Conservation (phyloP, 64 coral and sea anemone species). For the Dendrophyllia cribrosa region DNA sequence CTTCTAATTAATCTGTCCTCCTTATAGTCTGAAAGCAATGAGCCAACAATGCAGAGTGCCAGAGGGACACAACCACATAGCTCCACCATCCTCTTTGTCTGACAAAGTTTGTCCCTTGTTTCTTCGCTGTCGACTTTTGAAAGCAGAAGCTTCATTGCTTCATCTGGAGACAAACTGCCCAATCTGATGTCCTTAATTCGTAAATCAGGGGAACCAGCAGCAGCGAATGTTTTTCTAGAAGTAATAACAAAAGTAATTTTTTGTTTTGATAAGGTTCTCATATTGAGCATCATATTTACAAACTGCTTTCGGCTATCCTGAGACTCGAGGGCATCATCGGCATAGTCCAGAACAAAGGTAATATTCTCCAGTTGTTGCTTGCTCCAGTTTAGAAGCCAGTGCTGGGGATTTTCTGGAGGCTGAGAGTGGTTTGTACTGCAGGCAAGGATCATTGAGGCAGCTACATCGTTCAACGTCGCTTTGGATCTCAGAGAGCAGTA, state of each 20-base stretch:
- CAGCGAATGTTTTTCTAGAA: slow-evolving; percentile 12
- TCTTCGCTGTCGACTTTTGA: background rate
- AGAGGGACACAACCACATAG: slow-evolving; percentile 63
- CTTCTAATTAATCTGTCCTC: slow-evolving; percentile 4
- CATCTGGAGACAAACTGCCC: background rate
- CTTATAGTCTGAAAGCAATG: slow-evolving; percentile 33
- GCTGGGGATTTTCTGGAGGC: slow-evolving; percentile 11
- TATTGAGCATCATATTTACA: slow-evolving; percentile 25
- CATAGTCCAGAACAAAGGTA: slow-evolving; percentile 62
- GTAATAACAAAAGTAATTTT: slow-evolving; percentile 61
- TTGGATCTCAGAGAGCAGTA: slow-evolving; percentile 30
- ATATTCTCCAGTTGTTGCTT: slow-evolving; percentile 3
- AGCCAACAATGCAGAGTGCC: slow-evolving; percentile 63
- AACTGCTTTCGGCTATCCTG: slow-evolving; percentile 13
- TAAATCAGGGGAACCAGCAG: background rate
- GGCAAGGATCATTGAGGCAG: slow-evolving; percentile 22
- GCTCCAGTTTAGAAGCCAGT: slow-evolving; percentile 65
- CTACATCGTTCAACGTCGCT: slow-evolving; percentile 26
- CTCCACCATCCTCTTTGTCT: slow-evolving; percentile 8
- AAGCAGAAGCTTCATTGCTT: background rate
- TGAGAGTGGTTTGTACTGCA: slow-evolving; percentile 53
- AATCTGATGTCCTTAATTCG: background rate
- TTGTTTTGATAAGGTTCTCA: slow-evolving; percentile 43
- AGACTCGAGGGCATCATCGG: slow-evolving; percentile 31
- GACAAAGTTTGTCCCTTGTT: background rate